Conservation (phyloP, 35 echinoderm and acorn worm genomes). For the Hemicentrotus pulcherrimus region DNA sequence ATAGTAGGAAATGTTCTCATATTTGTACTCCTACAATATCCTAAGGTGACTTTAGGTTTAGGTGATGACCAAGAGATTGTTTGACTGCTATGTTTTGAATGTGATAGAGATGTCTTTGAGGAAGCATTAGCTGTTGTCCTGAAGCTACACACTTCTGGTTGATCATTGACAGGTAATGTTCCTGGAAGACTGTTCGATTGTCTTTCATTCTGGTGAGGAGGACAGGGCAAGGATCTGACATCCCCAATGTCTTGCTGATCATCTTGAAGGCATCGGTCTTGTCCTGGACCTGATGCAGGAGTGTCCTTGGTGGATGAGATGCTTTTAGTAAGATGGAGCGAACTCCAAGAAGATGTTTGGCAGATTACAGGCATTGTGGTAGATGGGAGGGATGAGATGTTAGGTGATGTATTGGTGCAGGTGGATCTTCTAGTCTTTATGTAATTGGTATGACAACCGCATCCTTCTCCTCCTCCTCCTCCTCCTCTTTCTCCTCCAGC, state of each 20-base stretch:
- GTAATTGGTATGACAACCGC: not conserved
- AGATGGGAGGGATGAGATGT: not conserved
- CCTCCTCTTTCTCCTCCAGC: not conserved
- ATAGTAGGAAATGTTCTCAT: not conserved
- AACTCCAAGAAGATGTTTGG: slow-evolving; percentile 3
- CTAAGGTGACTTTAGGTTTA: not conserved
- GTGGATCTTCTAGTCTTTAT: not conserved
- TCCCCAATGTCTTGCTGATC: not conserved
- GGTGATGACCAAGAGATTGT: not conserved
- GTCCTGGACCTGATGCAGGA: not conserved
- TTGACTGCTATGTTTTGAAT: not conserved
- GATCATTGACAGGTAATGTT: not conserved
- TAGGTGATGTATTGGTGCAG: not conserved
- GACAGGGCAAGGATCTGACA: not conserved
- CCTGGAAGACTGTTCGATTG: not conserved
- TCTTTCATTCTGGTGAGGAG: not conserved
- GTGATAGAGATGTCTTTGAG: not conserved
- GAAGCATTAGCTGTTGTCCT: not conserved
- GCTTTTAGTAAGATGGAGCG: not conserved
- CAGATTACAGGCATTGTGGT: not conserved
- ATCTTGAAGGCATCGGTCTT: not conserved
- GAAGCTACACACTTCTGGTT: not conserved
- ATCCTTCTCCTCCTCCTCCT: not conserved
- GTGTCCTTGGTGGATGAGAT: not conserved
- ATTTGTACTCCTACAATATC: not conserved